Percentiles rank a stretch among this genome's conserved stretches.
Conservation (phyloP, 2,888 invertebrate species). For the Athetis lepigone region DNA sequence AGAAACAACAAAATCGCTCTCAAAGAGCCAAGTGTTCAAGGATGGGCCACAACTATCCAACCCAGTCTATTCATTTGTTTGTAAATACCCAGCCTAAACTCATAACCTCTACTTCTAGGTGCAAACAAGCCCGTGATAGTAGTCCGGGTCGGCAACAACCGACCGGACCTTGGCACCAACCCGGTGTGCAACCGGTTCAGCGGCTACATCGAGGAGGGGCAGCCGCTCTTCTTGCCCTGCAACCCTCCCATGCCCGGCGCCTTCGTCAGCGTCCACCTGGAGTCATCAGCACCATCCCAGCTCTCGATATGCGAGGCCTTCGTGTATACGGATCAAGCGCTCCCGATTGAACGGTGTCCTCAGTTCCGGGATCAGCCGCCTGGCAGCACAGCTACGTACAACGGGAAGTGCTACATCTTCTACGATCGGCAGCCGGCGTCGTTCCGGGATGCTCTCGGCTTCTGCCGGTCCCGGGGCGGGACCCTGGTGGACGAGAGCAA, state of each 20-base stretch:
- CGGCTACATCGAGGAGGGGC: constrained; percentile 96
- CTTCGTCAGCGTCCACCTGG: constrained; percentile 97
- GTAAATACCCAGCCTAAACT: not conserved
- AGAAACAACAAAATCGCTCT: not conserved
- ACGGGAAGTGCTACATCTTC: constrained; percentile 98
- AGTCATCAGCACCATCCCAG: constrained; percentile 93
- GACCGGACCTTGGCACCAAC: constrained; percentile 97
- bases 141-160: constrained; percentile 97
- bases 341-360: constrained; percentile 97
- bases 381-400: constrained; percentile 97
- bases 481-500: constrained; percentile 97
- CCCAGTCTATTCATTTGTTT: no score
- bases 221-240: constrained; percentile 97
- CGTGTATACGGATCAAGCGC: constrained; percentile 97
- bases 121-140: constrained; percentile 95
- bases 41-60: no score
- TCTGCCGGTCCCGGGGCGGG: constrained; percentile 95
- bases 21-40: not conserved
- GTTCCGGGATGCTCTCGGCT: constrained; percentile 94
- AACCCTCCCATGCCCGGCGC: constrained; percentile 99
- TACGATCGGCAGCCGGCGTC: constrained; percentile 96
- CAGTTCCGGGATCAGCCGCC: constrained; percentile 98
- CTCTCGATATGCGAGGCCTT: constrained; percentile 98
- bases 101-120: constrained; percentile 84
- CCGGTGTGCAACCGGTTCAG: constrained; percentile 97